phyloP scores from a whole-genome alignment of 2,113 vertebrate species.

The Agapornis roseicollis region DNA sequence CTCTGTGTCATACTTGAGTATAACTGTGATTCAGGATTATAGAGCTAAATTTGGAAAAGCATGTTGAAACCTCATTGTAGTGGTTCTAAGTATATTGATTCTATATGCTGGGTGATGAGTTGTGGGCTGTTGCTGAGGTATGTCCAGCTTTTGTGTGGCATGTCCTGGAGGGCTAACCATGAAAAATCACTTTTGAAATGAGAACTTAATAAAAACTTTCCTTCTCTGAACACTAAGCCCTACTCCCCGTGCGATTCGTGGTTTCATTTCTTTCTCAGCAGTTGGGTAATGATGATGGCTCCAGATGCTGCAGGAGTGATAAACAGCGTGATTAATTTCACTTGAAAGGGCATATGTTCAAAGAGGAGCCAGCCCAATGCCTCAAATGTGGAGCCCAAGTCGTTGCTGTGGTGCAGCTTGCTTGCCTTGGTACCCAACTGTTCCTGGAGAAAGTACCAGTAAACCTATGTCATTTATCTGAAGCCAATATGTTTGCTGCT shows the following conservation, averaged over 20 bases:
- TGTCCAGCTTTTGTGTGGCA: constrained; percentile 14
- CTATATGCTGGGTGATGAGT: neutral
- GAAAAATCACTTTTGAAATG: constrained; percentile 79
- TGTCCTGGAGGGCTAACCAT: constrained; percentile 57
- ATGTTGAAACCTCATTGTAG: neutral
- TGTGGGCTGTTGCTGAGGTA: neutral
- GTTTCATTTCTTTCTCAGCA: constrained; percentile 93
- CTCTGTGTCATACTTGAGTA: fast-evolving
- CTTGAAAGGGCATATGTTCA: constrained; percentile 89
- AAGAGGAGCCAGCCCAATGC: constrained; percentile 77
- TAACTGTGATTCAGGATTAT: neutral
- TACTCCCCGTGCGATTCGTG: constrained; percentile 83
- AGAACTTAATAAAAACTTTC: constrained; percentile 82
- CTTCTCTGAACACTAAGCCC: constrained; percentile 69
- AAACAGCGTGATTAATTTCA: constrained; percentile 96
- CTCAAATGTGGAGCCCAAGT: constrained; percentile 57
- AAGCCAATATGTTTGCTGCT: neutral
- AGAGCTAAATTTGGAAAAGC: constrained; percentile 15
- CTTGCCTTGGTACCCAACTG: constrained; percentile 52
- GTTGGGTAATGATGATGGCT: constrained; percentile 89
- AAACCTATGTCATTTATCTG: neutral
- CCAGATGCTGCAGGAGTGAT: constrained; percentile 88
- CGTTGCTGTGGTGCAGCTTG: constrained; percentile 30
- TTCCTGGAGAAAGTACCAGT: neutral
- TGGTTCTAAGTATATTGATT: neutral